Evolutionary conservation across 2,888 invertebrate genomes (phyloP).

Genomic region (Saturnia japonica): DNA sequence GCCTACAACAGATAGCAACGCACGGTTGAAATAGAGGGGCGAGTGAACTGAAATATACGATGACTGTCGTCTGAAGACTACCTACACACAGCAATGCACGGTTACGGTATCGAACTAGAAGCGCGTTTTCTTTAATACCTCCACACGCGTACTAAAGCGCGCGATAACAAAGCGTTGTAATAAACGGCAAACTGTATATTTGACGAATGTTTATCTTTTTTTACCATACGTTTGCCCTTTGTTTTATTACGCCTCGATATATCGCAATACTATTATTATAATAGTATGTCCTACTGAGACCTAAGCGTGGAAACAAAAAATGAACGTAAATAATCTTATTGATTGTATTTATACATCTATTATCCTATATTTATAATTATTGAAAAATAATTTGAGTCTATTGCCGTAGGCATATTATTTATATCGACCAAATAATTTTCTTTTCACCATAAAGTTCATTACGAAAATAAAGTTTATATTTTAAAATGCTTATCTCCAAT

Average conservation of each 20-base stretch:
- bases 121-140: neutral
- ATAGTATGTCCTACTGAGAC: neutral
- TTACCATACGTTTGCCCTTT: neutral
- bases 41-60: too few species aligned
- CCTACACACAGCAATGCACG: neutral
- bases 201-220: neutral
- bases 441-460: neutral
- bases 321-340: neutral
- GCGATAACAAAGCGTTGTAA: neutral
- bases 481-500: neutral
- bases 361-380: neutral
- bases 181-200: neutral
- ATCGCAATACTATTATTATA: neutral
- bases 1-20: neutral
- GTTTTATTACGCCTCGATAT: neutral
- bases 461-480: neutral
- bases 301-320: neutral
- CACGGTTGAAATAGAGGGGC: too few species aligned
- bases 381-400: neutral
- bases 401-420: neutral
- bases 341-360: neutral
- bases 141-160: neutral
- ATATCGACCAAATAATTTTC: neutral
- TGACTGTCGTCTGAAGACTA: neutral
- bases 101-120: neutral